These are phyloP conservation scores for Drosophila leonis DNA, from an alignment of 2,888 invertebrate species.

Conservation along the genomic window DNA sequence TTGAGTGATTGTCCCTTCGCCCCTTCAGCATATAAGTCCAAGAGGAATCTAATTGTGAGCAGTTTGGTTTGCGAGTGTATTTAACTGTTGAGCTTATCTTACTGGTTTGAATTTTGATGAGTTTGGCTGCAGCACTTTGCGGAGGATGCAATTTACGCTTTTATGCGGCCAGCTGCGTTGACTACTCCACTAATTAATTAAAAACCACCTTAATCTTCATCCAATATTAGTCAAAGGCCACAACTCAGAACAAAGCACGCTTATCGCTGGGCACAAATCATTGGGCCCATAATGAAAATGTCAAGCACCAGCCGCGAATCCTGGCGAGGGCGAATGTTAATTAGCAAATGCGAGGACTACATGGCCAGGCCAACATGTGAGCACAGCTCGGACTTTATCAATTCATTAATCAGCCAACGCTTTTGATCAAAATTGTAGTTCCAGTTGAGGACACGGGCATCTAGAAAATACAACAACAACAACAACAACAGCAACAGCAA, in stretches of 20 bases:
- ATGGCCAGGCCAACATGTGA: conserved; percentile 38
- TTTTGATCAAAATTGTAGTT: conserved; percentile 52
- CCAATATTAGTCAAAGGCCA: conserved; percentile 42
- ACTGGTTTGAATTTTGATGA: not conserved
- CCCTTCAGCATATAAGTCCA: not conserved
- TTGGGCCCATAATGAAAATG: conserved; percentile 68
- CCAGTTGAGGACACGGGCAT: conserved; percentile 26
- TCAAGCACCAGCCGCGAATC: conserved; percentile 43
- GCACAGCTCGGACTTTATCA: conserved; percentile 51
- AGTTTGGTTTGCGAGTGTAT: not conserved
- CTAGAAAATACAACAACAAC: not conserved
- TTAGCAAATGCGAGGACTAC: conserved; percentile 65
- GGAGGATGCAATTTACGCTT: conserved; percentile 36
- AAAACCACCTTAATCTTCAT: conserved; percentile 61
- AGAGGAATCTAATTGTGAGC: too few relatives aligned
- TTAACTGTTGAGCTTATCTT: not conserved
- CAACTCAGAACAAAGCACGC: conserved; percentile 32
- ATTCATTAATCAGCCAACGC: conserved; percentile 74
- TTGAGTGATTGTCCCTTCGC: not conserved
- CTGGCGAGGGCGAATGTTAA: conserved; percentile 61
- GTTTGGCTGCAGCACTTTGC: conserved; percentile 34
- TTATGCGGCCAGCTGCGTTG: not conserved
- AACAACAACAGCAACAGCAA: not conserved
- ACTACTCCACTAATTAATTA: conserved; percentile 65
- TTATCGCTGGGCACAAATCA: conserved; percentile 73